Conservation (phyloP, 2,888 invertebrate genomes). For the Drosophila niveifrons region DNA sequence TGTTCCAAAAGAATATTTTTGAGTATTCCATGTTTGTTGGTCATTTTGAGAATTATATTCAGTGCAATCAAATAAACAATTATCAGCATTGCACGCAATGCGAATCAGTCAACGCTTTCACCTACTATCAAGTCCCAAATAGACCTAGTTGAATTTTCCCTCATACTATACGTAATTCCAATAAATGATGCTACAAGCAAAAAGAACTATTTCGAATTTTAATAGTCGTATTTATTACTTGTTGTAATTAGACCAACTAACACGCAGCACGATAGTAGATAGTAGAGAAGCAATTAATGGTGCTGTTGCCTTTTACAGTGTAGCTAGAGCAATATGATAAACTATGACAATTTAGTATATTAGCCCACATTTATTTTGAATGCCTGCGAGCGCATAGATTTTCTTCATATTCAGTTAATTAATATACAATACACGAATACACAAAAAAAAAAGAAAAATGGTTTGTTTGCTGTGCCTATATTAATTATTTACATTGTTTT, state of each 20-base stretch:
- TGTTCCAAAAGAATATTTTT: neutral
- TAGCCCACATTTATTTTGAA: neutral
- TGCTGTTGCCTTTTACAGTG: neutral
- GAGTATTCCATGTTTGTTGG: constrained; percentile 19
- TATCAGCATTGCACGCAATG: constrained; percentile 39
- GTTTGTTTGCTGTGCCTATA: neutral
- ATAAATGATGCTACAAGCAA: neutral
- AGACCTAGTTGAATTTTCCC: neutral
- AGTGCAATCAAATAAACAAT: constrained; percentile 38
- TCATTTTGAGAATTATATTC: constrained; percentile 18
- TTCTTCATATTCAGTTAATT: neutral
- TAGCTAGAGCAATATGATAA: neutral
- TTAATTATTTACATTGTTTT: neutral
- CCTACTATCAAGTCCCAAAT: neutral
- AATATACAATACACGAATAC: neutral
- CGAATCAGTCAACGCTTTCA: neutral
- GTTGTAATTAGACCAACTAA: constrained; percentile 21
- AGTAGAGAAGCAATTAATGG: neutral
- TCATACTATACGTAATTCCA: neutral
- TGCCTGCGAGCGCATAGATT: neutral
- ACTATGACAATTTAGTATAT: neutral
- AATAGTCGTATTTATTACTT: constrained; percentile 18
- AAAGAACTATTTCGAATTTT: constrained; percentile 11
- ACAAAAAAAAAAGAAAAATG: too few relatives aligned
- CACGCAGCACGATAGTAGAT: neutral